phyloP scores from a whole-genome alignment of 2,797 vertebrate genomes.

The Varecia variegata region DNA sequence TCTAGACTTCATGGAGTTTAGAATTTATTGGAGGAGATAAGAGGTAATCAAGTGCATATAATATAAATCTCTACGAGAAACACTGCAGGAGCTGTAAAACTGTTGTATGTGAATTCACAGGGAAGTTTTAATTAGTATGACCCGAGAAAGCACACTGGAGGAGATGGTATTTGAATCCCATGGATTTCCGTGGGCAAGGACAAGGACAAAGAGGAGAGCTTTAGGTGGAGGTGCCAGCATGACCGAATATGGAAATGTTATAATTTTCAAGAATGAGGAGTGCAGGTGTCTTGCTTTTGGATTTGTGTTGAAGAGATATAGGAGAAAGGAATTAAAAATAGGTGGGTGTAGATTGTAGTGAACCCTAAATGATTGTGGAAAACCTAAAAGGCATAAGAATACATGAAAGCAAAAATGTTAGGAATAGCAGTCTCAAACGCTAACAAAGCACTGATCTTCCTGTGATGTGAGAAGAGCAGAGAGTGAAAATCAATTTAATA shows the following conservation, averaged over 20 bases:
- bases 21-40: constrained; percentile 50
- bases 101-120: constrained; percentile 38
- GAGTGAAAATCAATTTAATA: not conserved
- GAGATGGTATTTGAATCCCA: not conserved
- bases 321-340: not conserved
- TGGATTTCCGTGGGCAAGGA: not conserved
- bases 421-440: not conserved
- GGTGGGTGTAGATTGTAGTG: not conserved
- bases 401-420: not conserved
- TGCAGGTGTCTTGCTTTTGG: not conserved
- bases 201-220: not conserved
- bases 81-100: constrained; percentile 16
- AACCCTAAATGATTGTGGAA: not conserved
- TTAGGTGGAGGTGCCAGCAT: not conserved
- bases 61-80: constrained; percentile 37
- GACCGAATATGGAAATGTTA: not conserved
- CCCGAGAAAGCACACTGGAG: not conserved
- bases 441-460: not conserved
- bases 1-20: constrained; percentile 12
- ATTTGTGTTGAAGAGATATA: not conserved
- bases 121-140: constrained; percentile 55
- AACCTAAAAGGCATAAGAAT: not conserved
- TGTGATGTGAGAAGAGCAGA: not conserved
- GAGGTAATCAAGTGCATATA: not conserved
- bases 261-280: not conserved